Conservation (phyloP, 2,888 invertebrate genomes). For the Drosophila macrothrix region DNA sequence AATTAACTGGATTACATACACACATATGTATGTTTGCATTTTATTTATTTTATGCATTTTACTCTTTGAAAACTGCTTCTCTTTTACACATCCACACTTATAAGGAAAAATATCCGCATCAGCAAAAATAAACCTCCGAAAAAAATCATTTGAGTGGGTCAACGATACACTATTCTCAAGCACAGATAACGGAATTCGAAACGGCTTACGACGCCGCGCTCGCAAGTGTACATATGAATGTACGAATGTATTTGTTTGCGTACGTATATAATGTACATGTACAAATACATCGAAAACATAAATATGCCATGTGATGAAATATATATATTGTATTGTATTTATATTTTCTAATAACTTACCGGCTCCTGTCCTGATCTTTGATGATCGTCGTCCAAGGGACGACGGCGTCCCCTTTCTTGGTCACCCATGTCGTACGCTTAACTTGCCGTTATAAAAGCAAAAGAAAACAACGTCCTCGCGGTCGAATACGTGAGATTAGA, state of each 20-base stretch:
- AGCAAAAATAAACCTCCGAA: constrained; percentile 9
- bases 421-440: constrained; percentile 25
- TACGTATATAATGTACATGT: background rate
- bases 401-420: constrained; percentile 50
- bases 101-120: constrained; percentile 4
- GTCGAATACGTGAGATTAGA: background rate
- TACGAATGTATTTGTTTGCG: background rate
- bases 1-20: background rate
- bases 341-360: constrained; percentile 40
- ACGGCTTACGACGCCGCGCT: background rate
- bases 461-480: background rate
- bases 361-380: constrained; percentile 14
- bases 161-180: background rate
- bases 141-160: background rate
- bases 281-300: background rate
- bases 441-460: background rate
- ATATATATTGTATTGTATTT: too few species aligned
- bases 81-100: background rate
- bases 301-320: background rate
- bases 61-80: background rate
- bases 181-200: constrained; percentile 33
- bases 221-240: background rate
- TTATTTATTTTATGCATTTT: background rate
- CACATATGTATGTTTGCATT: background rate
- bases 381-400: constrained; percentile 12